Evolutionary conservation across 2,888 invertebrate species (phyloP).

Genomic region (Sinotaia quadrata): DNA sequence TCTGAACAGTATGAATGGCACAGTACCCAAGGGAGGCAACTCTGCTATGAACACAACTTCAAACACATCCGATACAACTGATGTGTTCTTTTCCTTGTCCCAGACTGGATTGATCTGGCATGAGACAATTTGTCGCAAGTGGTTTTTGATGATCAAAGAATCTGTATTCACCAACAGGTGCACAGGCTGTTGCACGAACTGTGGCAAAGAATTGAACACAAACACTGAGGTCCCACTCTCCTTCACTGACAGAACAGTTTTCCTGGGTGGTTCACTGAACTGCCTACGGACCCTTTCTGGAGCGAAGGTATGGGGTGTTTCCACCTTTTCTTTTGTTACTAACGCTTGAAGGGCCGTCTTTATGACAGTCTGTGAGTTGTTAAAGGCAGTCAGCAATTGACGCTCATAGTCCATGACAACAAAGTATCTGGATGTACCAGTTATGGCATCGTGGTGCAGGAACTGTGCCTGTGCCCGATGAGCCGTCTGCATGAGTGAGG

Average conservation of each 20-base stretch:
- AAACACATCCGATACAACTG: conserved; percentile 66
- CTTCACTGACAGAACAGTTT: conserved; percentile 44
- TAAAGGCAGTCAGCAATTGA: conserved; percentile 56
- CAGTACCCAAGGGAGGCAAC: conserved; percentile 83
- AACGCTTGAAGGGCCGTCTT: conserved; percentile 50
- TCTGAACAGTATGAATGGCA: conserved; percentile 74
- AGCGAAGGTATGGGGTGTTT: conserved; percentile 45
- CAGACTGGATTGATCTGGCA: conserved; percentile 92
- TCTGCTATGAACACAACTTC: conserved; percentile 84
- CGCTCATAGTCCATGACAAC: conserved; percentile 91
- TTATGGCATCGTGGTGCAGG: conserved; percentile 98
- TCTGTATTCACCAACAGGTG: conserved; percentile 81
- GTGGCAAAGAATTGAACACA: conserved; percentile 87
- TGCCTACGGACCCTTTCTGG: conserved; percentile 45
- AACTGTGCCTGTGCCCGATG: conserved; percentile 90
- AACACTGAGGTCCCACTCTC: conserved; percentile 73
- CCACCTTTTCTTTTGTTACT: conserved; percentile 48
- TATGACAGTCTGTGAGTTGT: conserved; percentile 54
- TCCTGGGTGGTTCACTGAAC: conserved; percentile 39
- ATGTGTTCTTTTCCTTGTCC: conserved; percentile 73
- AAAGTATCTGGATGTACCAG: conserved; percentile 91
- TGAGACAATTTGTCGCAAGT: conserved; percentile 73
- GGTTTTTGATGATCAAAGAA: conserved; percentile 77
- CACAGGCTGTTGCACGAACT: conserved; percentile 84
- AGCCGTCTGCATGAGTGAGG: conserved; percentile 73